These are phyloP conservation scores for Pygoscelis antarcticus DNA, from an alignment of 2,113 vertebrate species.

Conservation along the genomic window DNA sequence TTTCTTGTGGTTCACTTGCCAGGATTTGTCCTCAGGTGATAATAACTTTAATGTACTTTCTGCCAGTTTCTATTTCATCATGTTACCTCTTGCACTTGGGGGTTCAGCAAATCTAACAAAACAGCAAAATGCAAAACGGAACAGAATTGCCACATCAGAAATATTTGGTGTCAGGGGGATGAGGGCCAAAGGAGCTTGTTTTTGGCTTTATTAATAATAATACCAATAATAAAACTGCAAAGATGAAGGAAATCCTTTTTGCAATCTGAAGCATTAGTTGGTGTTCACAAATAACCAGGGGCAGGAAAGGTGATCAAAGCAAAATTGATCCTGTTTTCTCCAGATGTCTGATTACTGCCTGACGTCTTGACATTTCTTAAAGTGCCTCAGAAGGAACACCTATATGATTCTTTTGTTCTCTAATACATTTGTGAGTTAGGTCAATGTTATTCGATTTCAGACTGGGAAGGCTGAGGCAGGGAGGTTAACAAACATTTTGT, in stretches of 20 bases:
- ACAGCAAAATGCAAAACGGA: conserved; percentile 6
- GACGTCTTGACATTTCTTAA: neutral
- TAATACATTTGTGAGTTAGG: neutral
- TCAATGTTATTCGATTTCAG: neutral
- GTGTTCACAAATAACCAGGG: neutral
- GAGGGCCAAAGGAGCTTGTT: neutral
- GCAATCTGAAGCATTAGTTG: neutral
- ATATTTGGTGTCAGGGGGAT: neutral
- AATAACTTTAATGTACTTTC: conserved; percentile 52
- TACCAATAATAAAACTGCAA: neutral
- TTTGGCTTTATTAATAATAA: neutral
- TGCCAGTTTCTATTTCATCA: conserved; percentile 47
- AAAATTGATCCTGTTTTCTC: conserved; percentile 13
- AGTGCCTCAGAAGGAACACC: neutral
- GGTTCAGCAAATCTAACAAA: conserved; percentile 1
- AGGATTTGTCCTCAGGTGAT: conserved; percentile 40
- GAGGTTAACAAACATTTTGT: neutral
- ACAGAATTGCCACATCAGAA: neutral
- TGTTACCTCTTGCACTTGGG: conserved; percentile 5
- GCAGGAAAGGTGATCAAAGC: conserved; percentile 1
- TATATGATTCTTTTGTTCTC: neutral
- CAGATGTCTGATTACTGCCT: neutral
- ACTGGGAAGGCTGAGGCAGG: neutral
- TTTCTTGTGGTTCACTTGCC: conserved; percentile 10
- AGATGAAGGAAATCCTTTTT: neutral